Evolutionary conservation across 2,888 invertebrate species (phyloP).

Genomic region (Nebria brevicollis): DNA sequence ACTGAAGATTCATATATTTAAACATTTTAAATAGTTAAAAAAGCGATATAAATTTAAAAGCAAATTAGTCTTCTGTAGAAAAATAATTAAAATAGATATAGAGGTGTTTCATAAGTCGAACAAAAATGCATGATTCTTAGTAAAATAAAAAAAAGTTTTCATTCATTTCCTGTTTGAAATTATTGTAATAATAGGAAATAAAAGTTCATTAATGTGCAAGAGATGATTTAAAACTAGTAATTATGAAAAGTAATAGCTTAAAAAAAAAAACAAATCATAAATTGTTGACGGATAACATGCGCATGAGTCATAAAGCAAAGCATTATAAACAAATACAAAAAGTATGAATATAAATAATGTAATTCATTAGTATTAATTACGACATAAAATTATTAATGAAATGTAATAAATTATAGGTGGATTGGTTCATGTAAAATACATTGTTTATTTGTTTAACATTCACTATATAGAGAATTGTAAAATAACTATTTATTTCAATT

Average conservation of each 20-base stretch:
- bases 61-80: background rate
- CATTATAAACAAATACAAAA: constrained; percentile 8
- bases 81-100: background rate
- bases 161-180: constrained; percentile 31
- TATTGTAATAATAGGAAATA: constrained; percentile 32
- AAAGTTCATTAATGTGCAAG: constrained; percentile 40
- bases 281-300: constrained; percentile 19
- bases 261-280: constrained; percentile 23
- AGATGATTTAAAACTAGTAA: constrained; percentile 24
- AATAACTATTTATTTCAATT: background rate
- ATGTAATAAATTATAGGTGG: background rate
- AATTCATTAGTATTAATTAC: constrained; percentile 1
- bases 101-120: background rate
- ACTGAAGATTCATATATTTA: no score
- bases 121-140: constrained; percentile 10
- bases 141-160: constrained; percentile 7
- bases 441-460: background rate
- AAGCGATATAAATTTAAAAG: no score
- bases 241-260: constrained; percentile 20
- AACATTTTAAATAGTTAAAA: background rate
- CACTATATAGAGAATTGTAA: background rate
- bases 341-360: constrained; percentile 6
- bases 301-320: constrained; percentile 23
- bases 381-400: background rate
- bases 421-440: background rate